These are phyloP conservation scores for Mugil cephalus DNA, from an alignment of 2,113 vertebrate genomes.

Conservation along the genomic window DNA sequence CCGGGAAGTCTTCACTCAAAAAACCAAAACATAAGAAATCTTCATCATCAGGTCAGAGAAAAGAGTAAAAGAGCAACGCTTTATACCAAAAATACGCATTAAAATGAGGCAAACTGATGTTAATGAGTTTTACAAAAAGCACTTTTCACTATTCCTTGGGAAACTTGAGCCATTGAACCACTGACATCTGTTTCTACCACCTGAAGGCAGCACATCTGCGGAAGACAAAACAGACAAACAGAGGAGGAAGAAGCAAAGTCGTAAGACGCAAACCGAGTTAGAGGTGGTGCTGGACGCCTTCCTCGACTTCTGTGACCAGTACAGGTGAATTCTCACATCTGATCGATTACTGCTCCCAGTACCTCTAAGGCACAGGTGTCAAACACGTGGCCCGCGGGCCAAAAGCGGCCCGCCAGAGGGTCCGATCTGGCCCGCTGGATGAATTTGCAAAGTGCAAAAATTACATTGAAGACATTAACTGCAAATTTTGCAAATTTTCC, in stretches of 20 bases:
- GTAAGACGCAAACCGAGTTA: conserved; percentile 19
- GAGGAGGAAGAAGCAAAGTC: neutral
- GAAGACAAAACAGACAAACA: fast-evolving
- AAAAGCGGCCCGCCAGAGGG: no score
- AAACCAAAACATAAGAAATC: conserved; percentile 14
- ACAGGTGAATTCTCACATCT: conserved; percentile 54
- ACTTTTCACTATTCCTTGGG: no score
- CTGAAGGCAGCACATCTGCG: conserved; percentile 25
- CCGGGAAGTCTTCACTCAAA: conserved; percentile 27
- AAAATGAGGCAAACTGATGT: no score
- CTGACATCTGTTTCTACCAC: neutral
- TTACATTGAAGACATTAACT: no score
- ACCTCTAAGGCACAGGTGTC: no score
- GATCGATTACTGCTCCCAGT: neutral
- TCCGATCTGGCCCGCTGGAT: no score
- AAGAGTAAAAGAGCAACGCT: neutral
- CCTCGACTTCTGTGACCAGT: conserved; percentile 58
- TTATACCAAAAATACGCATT: no score
- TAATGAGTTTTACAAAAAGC: no score
- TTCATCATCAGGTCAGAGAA: conserved; percentile 62
- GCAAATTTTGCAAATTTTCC: no score
- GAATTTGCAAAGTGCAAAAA: no score
- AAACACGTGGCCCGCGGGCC: no score
- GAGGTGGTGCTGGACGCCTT: conserved; percentile 69
- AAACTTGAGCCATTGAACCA: no score